Percentiles rank a stretch among this genome's conserved stretches.
Evolutionary conservation across 2,797 vertebrate species (phyloP).

Genomic region (Taenioides sp.): DNA sequence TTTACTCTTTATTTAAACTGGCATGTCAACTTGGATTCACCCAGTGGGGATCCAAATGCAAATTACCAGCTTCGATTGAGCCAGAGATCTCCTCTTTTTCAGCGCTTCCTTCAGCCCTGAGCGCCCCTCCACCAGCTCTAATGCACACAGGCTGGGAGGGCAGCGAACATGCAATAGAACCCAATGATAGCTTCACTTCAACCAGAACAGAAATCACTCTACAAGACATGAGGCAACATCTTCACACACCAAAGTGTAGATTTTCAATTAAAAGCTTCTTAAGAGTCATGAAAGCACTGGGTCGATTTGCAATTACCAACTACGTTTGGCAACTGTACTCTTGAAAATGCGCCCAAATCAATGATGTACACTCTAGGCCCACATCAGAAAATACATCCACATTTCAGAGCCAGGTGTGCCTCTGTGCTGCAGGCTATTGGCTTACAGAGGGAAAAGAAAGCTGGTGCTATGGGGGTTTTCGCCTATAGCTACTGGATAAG

Average conservation of each 20-base stretch:
- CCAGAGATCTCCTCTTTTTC: slow-evolving; percentile 15
- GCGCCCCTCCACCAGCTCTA: slow-evolving; percentile 12
- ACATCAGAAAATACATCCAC: slow-evolving; percentile 7
- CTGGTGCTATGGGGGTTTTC: slow-evolving; percentile 29
- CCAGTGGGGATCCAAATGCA: slow-evolving; percentile 41
- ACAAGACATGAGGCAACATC: slow-evolving; percentile 14
- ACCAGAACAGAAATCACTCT: slow-evolving; percentile 14
- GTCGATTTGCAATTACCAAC: slow-evolving; percentile 59
- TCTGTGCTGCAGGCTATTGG: slow-evolving; percentile 19
- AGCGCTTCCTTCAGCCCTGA: slow-evolving; percentile 1
- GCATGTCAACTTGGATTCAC: slow-evolving; percentile 38
- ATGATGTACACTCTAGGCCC: slow-evolving; percentile 27
- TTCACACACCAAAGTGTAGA: slow-evolving; percentile 27
- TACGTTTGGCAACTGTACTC: slow-evolving; percentile 45
- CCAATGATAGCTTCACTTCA: slow-evolving; percentile 17
- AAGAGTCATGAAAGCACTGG: slow-evolving; percentile 28
- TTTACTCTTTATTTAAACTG: slow-evolving; percentile 19
- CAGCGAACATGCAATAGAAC: slow-evolving; percentile 12
- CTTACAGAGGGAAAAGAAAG: slow-evolving; percentile 28
- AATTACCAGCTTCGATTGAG: slow-evolving; percentile 32
- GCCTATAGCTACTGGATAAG: slow-evolving; percentile 28
- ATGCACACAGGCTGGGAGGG: slow-evolving; percentile 19
- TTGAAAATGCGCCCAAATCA: slow-evolving; percentile 40
- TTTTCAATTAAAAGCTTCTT: slow-evolving; percentile 46
- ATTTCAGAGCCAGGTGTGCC: slow-evolving; percentile 28